Base-by-base conservation (phyloP, 2,113 vertebrate genomes). In the Dolichallabes microphthalmus region DNA sequence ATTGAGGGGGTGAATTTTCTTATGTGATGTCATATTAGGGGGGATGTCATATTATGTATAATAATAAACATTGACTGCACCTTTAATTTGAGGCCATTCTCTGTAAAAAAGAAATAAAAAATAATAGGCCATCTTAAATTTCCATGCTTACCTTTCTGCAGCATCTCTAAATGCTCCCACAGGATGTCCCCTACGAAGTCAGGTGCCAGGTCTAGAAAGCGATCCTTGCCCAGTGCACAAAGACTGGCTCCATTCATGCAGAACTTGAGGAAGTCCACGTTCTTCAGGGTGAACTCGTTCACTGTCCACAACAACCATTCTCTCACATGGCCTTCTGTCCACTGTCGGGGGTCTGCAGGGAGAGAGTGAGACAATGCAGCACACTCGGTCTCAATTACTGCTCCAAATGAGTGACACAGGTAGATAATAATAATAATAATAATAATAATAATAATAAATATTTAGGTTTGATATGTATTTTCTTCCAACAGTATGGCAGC, bases 171-270 rank as follows among this genome's bases (percentile, higher is more conserved):
- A 85, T 99, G 98, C 63, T 99, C 98, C 98, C 98, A 99, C 11
- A 99, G 96, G 93, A 99, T 99, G 88, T 99, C 98, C 25, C 98
- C 98, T 83, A 99, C 98, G 87, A 98, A 99, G 92, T 99, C 98
- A 0, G 98, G 98, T 0, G 98, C 98, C 87, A 99, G 93, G 91
- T 99, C 97, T 5, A 99, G 94, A 93, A 99, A 99, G 89, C 98
- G 96, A 30, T 99, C 98, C 91, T 98, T 99, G 39, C 98, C 98
- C 93, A 99, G 94, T 0, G 96, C 97, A 0, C 98, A 99, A 84
- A 99, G 94, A 57, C 90, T 95, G 80, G 97, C 97, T 61, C 98
- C 98, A 0, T 96, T 97, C 96, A 99, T 97, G 88, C 95, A 95
- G 86, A 99, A 99, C 91, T 98, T 98, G 91, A 97, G 96, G 92